Evolutionary conservation across 1,140 invertebrate genomes (phyloP).

Genomic region (Ostrea denselamellosa): DNA sequence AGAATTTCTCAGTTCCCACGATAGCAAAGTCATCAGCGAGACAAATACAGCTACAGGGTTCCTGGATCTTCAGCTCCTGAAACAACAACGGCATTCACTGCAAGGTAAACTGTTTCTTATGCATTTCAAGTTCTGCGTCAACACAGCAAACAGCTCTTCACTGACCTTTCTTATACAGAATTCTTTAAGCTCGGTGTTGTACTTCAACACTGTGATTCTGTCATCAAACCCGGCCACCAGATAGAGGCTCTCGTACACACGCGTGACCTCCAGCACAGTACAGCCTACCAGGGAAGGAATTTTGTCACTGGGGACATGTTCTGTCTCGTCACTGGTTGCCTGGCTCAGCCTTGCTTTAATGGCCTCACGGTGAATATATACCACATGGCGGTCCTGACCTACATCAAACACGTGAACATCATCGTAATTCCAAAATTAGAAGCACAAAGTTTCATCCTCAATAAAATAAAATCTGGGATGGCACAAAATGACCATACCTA

Average conservation of each 20-base stretch:
- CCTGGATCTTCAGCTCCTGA: conserved; percentile 85
- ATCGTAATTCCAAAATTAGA: not conserved
- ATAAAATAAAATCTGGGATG: not conserved
- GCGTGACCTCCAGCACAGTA: conserved; percentile 82
- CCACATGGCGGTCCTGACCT: conserved; percentile 84
- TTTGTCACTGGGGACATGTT: conserved; percentile 82
- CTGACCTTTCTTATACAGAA: conserved; percentile 77
- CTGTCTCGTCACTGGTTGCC: conserved; percentile 79
- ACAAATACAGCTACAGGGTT: conserved; percentile 87
- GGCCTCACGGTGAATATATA: conserved; percentile 84
- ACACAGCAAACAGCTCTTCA: not conserved
- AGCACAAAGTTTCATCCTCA: not conserved
- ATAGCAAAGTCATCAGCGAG: conserved; percentile 86
- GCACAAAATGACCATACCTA: not conserved
- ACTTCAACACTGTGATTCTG: conserved; percentile 81
- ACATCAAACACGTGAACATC: conserved; percentile 41
- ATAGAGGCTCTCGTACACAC: conserved; percentile 76
- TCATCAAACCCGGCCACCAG: conserved; percentile 85
- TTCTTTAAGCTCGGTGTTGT: conserved; percentile 69
- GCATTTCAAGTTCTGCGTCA: too few relatives aligned
- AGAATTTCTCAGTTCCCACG: conserved; percentile 89
- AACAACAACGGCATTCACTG: not conserved
- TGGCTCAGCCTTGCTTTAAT: conserved; percentile 81
- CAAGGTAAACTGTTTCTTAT: not conserved
- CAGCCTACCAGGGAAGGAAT: conserved; percentile 81